Conservation (phyloP, 2,113 vertebrate species). For the Neotragus pygmaeus region DNA sequence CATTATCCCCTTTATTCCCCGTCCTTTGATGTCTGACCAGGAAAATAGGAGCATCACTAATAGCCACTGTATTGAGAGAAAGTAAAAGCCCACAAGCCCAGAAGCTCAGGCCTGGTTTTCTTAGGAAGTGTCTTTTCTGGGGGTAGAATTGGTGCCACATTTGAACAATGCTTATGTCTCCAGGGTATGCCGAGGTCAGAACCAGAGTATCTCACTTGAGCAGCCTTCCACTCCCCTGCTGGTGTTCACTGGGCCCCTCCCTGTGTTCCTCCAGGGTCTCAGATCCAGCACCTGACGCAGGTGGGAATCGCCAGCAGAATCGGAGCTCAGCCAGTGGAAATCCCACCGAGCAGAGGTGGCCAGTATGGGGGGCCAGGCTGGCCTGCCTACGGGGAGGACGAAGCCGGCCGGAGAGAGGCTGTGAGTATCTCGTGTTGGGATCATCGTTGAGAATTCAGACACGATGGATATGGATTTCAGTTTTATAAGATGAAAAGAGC, state of each 20-base stretch:
- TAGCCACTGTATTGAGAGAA: background rate
- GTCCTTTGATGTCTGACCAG: background rate
- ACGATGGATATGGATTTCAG: background rate
- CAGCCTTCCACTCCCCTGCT: rapidly evolving
- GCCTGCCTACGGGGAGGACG: conserved; percentile 88
- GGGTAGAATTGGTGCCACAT: background rate
- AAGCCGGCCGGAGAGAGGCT: conserved; percentile 87
- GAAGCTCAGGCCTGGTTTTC: background rate
- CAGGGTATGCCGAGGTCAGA: background rate
- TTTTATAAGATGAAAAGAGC: background rate
- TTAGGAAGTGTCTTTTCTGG: background rate
- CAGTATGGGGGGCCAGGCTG: conserved; percentile 89
- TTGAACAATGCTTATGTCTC: background rate
- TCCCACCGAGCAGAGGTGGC: conserved; percentile 82
- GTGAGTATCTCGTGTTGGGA: conserved; percentile 85
- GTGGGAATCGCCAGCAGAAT: conserved; percentile 91
- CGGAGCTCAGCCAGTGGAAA: conserved; percentile 87
- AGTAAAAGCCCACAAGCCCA: background rate
- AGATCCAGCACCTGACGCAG: conserved; percentile 95
- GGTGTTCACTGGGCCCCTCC: background rate
- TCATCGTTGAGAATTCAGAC: background rate
- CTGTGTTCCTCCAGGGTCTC: conserved; percentile 83
- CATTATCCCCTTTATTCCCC: background rate
- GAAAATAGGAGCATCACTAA: background rate
- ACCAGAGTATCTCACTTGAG: rapidly evolving